Conservation (phyloP, 1,140 invertebrate genomes). For the Drosophila athabasca region DNA sequence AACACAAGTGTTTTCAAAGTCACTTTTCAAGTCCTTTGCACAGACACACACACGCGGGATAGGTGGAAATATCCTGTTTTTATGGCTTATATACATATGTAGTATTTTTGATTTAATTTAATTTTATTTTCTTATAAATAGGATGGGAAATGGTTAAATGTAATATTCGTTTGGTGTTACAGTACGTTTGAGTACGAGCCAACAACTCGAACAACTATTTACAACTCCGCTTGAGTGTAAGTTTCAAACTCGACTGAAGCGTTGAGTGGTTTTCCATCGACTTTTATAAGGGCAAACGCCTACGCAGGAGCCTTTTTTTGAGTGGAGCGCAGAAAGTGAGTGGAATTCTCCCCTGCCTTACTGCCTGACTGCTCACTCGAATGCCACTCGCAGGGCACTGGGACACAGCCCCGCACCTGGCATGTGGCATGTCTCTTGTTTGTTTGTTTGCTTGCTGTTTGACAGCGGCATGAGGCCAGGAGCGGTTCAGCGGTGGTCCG, state of each 20-base stretch:
- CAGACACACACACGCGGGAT: slow-evolving; percentile 9
- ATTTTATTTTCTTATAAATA: slow-evolving; percentile 19
- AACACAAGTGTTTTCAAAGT: slow-evolving; percentile 15
- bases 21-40: no score
- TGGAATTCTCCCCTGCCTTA: not conserved
- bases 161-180: slow-evolving; percentile 35
- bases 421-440: no score
- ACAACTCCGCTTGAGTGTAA: slow-evolving; percentile 83
- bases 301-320: slow-evolving; percentile 20
- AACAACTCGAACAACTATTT: slow-evolving; percentile 83
- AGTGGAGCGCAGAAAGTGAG: slow-evolving; percentile 34
- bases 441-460: no score
- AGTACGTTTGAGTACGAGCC: slow-evolving; percentile 83
- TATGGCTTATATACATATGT: not conserved
- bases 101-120: slow-evolving; percentile 16
- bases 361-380: no score
- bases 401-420: no score
- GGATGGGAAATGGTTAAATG: not conserved
- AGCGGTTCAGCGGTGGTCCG: not conserved
- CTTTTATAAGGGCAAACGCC: slow-evolving; percentile 61
- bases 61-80: slow-evolving; percentile 48
- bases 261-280: slow-evolving; percentile 59
- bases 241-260: slow-evolving; percentile 84
- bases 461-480: slow-evolving; percentile 8
- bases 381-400: no score